Percentiles rank a stretch among this genome's conserved stretches.
Conservation (phyloP, 2,888 invertebrate species). For the Gandaritis pyraliata region DNA sequence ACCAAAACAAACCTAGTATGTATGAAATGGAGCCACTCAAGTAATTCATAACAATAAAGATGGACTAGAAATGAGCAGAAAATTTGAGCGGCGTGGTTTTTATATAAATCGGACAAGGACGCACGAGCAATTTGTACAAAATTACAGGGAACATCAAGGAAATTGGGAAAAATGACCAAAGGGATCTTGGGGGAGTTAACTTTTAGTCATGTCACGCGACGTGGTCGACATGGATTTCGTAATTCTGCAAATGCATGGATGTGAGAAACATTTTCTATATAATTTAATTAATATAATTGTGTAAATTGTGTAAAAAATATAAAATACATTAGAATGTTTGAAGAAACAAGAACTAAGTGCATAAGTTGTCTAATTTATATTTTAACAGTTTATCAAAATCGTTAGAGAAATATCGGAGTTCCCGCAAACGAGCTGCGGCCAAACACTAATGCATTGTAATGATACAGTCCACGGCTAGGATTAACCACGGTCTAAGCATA, state of each 20-base stretch:
- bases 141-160: conserved; percentile 45
- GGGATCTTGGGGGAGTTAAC: conserved; percentile 35
- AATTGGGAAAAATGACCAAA: conserved; percentile 48
- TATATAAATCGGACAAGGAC: conserved; percentile 38
- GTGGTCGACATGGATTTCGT: conserved; percentile 12
- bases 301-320: no score
- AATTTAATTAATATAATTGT: no score
- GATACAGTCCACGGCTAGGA: conserved; percentile 34
- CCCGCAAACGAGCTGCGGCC: conserved; percentile 27
- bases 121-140: conserved; percentile 47
- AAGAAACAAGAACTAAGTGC: not conserved
- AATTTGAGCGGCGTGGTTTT: conserved; percentile 26
- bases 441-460: conserved; percentile 36
- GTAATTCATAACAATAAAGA: not conserved
- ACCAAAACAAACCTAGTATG: not conserved
- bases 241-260: conserved; percentile 8
- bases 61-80: conserved; percentile 27
- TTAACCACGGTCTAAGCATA: conserved; percentile 27
- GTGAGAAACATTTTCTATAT: not conserved
- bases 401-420: conserved; percentile 26
- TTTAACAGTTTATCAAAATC: conserved; percentile 16
- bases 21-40: not conserved
- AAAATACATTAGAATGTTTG: not conserved
- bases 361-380: not conserved
- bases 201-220: conserved; percentile 35